Evolutionary conservation across 1,140 invertebrate species (phyloP).

Genomic region (Aradophagus sp.): DNA sequence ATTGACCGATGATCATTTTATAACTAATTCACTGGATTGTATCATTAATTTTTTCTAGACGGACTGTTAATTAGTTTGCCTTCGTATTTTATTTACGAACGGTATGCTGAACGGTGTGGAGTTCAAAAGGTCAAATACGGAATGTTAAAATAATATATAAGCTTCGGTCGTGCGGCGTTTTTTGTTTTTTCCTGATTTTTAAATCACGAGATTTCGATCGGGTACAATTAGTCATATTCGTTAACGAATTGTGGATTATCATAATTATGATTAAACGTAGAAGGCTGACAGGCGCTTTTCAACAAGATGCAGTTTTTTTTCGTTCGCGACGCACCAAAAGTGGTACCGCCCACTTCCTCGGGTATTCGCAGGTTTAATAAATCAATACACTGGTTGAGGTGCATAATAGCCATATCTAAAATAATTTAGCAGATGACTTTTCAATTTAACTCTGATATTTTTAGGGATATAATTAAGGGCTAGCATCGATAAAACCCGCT

Average conservation of each 20-base stretch:
- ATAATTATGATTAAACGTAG: constrained; percentile 53
- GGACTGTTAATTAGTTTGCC: constrained; percentile 63
- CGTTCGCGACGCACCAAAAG: no score
- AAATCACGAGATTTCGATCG: not conserved
- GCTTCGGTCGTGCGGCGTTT: no score
- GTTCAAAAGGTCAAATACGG: constrained; percentile 11
- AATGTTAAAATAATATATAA: no score
- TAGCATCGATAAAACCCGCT: constrained; percentile 62
- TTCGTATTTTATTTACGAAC: constrained; percentile 67
- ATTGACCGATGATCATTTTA: no score
- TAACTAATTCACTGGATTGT: no score
- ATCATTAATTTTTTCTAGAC: constrained; percentile 62
- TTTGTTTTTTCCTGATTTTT: no score
- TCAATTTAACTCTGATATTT: constrained; percentile 72
- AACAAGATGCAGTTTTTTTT: no score
- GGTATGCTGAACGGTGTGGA: constrained; percentile 33
- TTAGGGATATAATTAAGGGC: constrained; percentile 70
- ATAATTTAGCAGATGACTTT: constrained; percentile 69
- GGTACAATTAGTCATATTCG: constrained; percentile 8
- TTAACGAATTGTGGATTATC: constrained; percentile 33
- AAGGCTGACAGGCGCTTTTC: constrained; percentile 39
- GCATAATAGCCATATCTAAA: constrained; percentile 62
- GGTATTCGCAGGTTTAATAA: constrained; percentile 66
- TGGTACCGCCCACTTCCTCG: no score
- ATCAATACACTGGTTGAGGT: constrained; percentile 54